These are phyloP conservation scores for Pampus argenteus DNA, from an alignment of 2,797 vertebrate species.

Conservation along the genomic window DNA sequence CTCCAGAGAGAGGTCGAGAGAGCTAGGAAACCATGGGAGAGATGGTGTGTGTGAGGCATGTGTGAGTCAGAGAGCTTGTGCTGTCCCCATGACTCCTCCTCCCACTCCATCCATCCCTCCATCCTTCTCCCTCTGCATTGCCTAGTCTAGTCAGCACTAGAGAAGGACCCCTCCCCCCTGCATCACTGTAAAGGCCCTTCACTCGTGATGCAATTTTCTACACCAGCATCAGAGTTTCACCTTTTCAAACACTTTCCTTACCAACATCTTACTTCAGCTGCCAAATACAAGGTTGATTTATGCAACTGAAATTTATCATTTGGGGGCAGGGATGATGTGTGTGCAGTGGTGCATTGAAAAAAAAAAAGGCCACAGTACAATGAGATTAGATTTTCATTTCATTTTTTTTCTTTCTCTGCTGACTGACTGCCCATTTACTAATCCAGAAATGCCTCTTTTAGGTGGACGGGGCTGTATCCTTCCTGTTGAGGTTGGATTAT, in stretches of 20 bases:
- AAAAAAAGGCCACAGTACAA: constrained; percentile 43
- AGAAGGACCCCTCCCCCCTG: constrained; percentile 55
- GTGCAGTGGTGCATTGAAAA: constrained; percentile 21
- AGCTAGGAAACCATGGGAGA: constrained; percentile 38
- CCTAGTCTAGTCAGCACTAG: constrained; percentile 66
- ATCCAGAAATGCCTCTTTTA: constrained; percentile 13
- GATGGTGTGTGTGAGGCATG: constrained; percentile 27
- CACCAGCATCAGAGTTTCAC: constrained; percentile 54
- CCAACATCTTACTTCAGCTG: constrained; percentile 5
- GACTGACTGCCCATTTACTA: constrained; percentile 5
- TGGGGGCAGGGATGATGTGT: background rate
- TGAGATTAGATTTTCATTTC: constrained; percentile 8
- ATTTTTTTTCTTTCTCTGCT: constrained; percentile 31
- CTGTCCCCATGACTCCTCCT: constrained; percentile 38
- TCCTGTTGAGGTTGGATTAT: constrained; percentile 3
- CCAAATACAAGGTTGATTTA: constrained; percentile 20
- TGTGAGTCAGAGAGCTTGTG: constrained; percentile 62
- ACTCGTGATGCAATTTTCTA: constrained; percentile 67
- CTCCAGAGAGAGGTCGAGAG: constrained; percentile 29
- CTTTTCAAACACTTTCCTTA: constrained; percentile 20
- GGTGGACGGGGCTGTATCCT: background rate
- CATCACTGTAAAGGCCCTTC: constrained; percentile 52
- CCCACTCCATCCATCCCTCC: constrained; percentile 50
- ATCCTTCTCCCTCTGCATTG: constrained; percentile 64
- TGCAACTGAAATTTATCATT: constrained; percentile 25